phyloP scores from a whole-genome alignment of 1,140 invertebrate species.

The Drosophila equinoxialis region DNA sequence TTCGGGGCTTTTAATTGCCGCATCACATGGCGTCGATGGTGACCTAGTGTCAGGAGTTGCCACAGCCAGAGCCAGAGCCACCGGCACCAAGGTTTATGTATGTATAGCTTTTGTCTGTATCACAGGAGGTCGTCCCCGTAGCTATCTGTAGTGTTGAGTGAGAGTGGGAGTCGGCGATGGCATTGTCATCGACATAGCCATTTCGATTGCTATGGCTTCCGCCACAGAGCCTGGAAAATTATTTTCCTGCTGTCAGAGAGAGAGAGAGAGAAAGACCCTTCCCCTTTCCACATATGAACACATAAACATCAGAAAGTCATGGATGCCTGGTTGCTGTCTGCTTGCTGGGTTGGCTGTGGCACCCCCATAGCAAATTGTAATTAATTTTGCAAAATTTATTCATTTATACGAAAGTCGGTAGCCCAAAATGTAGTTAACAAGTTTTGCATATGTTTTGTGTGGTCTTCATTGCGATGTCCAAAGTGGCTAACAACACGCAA shows the following conservation, averaged over 20 bases:
- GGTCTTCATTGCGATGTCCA: conserved; percentile 36
- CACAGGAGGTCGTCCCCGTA: not conserved
- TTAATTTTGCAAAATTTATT: conserved; percentile 78
- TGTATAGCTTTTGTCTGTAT: not conserved
- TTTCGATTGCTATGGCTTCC: not conserved
- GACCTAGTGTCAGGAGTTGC: conserved; percentile 6
- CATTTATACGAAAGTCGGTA: conserved; percentile 60
- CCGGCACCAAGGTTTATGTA: conserved; percentile 8
- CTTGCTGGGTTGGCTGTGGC: conserved; percentile 4
- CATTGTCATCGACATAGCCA: conserved; percentile 12
- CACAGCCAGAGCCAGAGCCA: conserved; percentile 10
- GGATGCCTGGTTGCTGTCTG: conserved; percentile 3
- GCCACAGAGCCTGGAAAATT: conserved; percentile 9
- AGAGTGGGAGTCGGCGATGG: not conserved
- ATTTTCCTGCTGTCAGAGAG: not conserved
- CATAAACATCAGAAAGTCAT: not conserved
- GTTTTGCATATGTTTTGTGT: conserved; percentile 55
- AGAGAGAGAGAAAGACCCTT: not conserved
- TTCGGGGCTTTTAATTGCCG: conserved; percentile 69
- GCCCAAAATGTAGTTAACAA: conserved; percentile 56
- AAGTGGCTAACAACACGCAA: conserved; percentile 42
- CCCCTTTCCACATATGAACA: not conserved
- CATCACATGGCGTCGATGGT: conserved; percentile 34
- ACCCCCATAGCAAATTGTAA: conserved; percentile 52
- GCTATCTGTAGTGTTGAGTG: not conserved